phyloP scores from a whole-genome alignment of 2,797 vertebrate genomes.

The Ispidina picta region DNA sequence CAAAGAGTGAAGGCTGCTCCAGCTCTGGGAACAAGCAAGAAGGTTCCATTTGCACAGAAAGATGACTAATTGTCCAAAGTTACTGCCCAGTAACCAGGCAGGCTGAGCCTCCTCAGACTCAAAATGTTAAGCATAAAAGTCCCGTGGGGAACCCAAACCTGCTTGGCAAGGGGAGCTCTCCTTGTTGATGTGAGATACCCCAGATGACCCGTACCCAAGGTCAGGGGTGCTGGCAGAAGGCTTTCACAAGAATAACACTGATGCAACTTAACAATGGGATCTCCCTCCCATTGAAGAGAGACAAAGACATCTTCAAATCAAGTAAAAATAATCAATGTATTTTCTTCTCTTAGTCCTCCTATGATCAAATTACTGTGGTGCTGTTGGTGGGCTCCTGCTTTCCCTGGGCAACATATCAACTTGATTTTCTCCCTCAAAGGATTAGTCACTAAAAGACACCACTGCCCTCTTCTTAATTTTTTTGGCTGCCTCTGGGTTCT shows the following conservation, averaged over 20 bases:
- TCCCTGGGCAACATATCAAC: not conserved
- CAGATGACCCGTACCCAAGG: not conserved
- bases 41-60: not conserved
- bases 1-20: not conserved
- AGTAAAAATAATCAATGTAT: not conserved
- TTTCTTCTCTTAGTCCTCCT: constrained; percentile 8
- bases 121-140: not conserved
- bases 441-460: not conserved
- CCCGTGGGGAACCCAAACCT: not conserved
- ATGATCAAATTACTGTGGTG: not conserved
- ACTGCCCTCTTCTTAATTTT: not conserved
- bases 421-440: constrained; percentile 30
- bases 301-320: not conserved
- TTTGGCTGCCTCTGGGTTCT: not conserved
- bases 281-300: not conserved
- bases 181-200: not conserved
- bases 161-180: not conserved
- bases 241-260: not conserved
- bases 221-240: not conserved
- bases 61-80: not conserved
- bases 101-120: not conserved
- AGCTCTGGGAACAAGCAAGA: not conserved
- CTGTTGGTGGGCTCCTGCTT: not conserved
- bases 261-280: not conserved
- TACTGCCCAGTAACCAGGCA: accelerated